Percentiles rank a stretch among this genome's conserved stretches.
Conservation (phyloP, 2,797 vertebrate species). For the Eulemur coronatus region DNA sequence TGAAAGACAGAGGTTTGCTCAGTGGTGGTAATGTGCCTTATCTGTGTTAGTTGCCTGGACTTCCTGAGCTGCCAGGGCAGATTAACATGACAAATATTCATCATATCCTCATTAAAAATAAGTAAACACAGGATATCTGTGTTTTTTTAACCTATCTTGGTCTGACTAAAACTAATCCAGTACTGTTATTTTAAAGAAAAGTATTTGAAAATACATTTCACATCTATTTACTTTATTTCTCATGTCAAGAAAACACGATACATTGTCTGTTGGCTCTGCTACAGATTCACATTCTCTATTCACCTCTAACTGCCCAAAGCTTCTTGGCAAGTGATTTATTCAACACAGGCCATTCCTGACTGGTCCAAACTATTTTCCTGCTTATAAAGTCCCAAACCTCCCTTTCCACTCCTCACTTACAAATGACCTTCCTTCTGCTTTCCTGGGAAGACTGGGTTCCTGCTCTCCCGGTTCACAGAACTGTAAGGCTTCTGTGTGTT, state of each 20-base stretch:
- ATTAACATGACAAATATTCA: conserved; percentile 33
- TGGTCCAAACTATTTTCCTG: not conserved
- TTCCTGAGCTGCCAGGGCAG: conserved; percentile 51
- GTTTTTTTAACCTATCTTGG: conserved; percentile 64
- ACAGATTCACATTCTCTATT: not conserved
- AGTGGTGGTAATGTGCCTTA: not conserved
- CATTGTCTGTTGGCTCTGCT: not conserved
- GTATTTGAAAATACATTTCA: conserved; percentile 53
- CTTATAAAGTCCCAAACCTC: not conserved
- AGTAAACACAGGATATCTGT: conserved; percentile 74
- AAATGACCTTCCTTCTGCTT: not conserved
- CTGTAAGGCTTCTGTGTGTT: not conserved
- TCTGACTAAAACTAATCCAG: conserved; percentile 47
- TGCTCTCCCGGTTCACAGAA: not conserved
- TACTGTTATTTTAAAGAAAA: conserved; percentile 62
- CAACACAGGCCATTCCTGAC: not conserved
- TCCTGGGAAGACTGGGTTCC: not conserved
- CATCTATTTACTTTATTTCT: conserved; percentile 44
- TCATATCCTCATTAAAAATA: conserved; percentile 51
- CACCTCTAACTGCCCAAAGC: not conserved
- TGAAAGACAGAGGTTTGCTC: not conserved
- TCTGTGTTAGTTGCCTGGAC: not conserved
- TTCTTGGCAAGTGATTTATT: not conserved
- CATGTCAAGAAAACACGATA: not conserved
- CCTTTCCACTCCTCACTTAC: not conserved